Conservation (phyloP, 2,113 vertebrate species). For the Melanostigma gelatinosum region DNA sequence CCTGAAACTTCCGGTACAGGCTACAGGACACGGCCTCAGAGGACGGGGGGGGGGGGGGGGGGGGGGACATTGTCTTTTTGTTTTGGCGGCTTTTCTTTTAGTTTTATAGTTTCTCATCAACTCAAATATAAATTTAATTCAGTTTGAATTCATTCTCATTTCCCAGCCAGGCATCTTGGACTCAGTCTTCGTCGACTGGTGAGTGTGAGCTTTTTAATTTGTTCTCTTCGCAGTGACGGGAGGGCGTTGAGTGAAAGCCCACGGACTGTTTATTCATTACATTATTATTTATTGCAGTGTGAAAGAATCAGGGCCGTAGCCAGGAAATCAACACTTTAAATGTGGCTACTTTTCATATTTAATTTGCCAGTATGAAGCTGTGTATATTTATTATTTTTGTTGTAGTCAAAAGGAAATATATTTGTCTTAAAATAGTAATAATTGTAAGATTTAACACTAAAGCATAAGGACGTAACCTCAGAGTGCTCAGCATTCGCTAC, state of each 20-base stretch:
- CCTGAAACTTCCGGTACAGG: too few relatives aligned
- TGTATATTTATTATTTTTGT: neutral
- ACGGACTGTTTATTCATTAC: neutral
- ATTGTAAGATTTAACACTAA: neutral
- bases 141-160: neutral
- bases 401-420: neutral
- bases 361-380: neutral
- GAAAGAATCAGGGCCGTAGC: neutral
- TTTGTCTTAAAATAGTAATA: neutral
- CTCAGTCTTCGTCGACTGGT: slow-evolving; percentile 20
- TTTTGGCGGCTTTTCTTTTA: neutral
- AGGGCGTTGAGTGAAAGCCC: slow-evolving; percentile 3
- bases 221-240: neutral
- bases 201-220: slow-evolving; percentile 8
- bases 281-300: neutral
- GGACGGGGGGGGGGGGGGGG: neutral
- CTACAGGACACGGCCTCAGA: too few relatives aligned
- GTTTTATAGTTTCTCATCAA: too few relatives aligned
- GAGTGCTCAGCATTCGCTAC: neutral
- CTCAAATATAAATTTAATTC: neutral
- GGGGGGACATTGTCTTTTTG: neutral
- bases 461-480: neutral
- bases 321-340: neutral
- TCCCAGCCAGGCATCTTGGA: neutral
- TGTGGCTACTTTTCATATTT: neutral